Evolutionary conservation across 2,797 vertebrate species (phyloP).

Genomic region (Poliocrania exsul): DNA sequence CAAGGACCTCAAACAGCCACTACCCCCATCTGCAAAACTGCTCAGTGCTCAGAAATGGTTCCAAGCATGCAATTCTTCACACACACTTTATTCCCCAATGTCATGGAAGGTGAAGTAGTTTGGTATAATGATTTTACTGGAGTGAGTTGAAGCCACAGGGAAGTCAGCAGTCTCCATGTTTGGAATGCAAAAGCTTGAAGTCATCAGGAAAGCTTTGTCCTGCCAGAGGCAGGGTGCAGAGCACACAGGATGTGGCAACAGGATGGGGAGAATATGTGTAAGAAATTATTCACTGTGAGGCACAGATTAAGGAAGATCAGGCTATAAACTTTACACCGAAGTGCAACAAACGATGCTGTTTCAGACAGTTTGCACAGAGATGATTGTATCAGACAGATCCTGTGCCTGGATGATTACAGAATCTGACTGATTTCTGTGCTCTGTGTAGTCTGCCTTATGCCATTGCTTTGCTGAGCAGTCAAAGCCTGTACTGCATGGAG

Average conservation of each 20-base stretch:
- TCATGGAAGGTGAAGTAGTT: background rate
- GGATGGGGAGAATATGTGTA: background rate
- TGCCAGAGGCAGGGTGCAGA: background rate
- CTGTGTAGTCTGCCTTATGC: background rate
- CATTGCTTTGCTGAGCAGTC: background rate
- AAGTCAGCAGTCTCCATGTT: background rate
- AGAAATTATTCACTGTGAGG: conserved; percentile 5
- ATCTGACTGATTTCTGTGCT: conserved; percentile 5
- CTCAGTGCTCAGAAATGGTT: background rate
- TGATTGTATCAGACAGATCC: background rate
- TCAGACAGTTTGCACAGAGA: conserved; percentile 40
- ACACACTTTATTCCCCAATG: conserved; percentile 8
- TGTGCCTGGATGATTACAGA: conserved; percentile 38
- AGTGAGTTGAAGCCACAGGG: background rate
- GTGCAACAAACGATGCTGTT: conserved; percentile 28
- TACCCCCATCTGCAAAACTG: background rate
- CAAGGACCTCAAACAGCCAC: background rate
- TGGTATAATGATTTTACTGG: background rate
- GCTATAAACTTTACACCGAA: background rate
- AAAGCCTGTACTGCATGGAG: background rate
- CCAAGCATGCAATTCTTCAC: background rate
- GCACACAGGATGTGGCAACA: background rate
- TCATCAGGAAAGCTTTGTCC: conserved; percentile 28
- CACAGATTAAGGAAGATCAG: background rate
- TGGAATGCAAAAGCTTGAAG: conserved; percentile 20